These are phyloP conservation scores for Synergus laeviventris DNA, from an alignment of 2,888 invertebrate genomes.

Conservation along the genomic window DNA sequence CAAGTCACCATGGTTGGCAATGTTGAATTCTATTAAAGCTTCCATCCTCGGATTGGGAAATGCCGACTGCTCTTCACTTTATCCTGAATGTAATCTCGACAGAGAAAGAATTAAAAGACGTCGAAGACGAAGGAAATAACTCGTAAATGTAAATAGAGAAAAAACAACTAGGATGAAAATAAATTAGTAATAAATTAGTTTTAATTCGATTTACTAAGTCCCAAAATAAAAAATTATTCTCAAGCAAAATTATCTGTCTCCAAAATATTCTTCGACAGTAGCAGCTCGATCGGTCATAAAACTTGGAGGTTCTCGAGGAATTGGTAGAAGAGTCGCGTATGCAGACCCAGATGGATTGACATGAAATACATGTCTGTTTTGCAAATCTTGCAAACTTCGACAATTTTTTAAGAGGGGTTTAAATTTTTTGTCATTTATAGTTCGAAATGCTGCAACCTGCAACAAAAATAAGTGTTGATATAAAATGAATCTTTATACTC, in stretches of 20 bases:
- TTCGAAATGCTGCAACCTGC: conserved; percentile 79
- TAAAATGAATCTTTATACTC: not conserved
- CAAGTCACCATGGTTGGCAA: conserved; percentile 75
- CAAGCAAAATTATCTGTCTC: not conserved
- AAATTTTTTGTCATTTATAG: conserved; percentile 75
- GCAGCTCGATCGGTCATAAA: not conserved
- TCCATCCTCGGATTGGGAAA: conserved; percentile 83
- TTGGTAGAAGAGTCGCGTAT: conserved; percentile 61
- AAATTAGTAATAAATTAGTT: not conserved
- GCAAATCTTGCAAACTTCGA: conserved; percentile 76
- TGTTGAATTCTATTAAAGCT: conserved; percentile 81
- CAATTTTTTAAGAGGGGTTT: conserved; percentile 77
- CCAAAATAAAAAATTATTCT: not conserved
- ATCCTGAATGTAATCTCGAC: conserved; percentile 78
- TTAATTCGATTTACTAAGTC: not conserved
- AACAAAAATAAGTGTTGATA: conserved; percentile 46
- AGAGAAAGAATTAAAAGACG: conserved; percentile 72
- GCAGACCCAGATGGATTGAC: conserved; percentile 75
- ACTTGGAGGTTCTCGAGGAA: conserved; percentile 52
- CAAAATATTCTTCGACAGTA: not conserved
- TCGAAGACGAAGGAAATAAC: conserved; percentile 65
- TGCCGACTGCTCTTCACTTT: conserved; percentile 81
- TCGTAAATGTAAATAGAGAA: not conserved
- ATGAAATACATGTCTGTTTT: conserved; percentile 77
- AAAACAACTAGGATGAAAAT: not conserved